Percentiles rank a stretch among this genome's conserved stretches.
phyloP scores from a whole-genome alignment of 1,140 invertebrate genomes.

The Onthophagus taurus region DNA sequence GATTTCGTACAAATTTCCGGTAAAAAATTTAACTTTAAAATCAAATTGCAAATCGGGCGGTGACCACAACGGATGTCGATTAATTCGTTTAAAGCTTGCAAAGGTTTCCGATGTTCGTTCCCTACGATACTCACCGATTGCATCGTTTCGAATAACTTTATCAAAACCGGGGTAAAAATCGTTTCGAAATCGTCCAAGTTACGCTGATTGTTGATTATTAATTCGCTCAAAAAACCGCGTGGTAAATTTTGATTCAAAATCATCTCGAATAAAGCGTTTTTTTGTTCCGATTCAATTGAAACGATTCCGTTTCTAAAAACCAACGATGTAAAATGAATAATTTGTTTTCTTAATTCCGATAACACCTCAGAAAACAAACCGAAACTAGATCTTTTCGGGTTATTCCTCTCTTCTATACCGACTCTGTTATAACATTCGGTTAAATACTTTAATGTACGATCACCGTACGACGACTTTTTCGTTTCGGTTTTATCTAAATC shows the following conservation, averaged over 20 bases:
- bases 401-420: slow-evolving; percentile 55
- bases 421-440: slow-evolving; percentile 60
- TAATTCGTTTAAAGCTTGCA: slow-evolving; percentile 53
- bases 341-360: slow-evolving; percentile 49
- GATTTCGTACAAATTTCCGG: slow-evolving; percentile 61
- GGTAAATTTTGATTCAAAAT: slow-evolving; percentile 56
- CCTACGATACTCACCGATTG: slow-evolving; percentile 59
- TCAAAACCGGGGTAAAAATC: slow-evolving; percentile 63
- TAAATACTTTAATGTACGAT: too few relatives aligned
- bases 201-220: slow-evolving; percentile 48
- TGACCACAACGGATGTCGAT: slow-evolving; percentile 56
- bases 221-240: slow-evolving; percentile 55
- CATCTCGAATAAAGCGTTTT: slow-evolving; percentile 48
- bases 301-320: slow-evolving; percentile 45
- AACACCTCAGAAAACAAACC: slow-evolving; percentile 46
- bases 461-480: too few relatives aligned
- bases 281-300: slow-evolving; percentile 16
- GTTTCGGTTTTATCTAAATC: too few relatives aligned
- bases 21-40: slow-evolving; percentile 67
- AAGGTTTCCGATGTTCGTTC: slow-evolving; percentile 57
- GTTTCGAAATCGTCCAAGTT: slow-evolving; percentile 47
- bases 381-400: slow-evolving; percentile 58
- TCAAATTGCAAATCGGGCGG: slow-evolving; percentile 69
- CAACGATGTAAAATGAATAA: slow-evolving; percentile 51
- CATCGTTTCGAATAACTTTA: slow-evolving; percentile 59